Conservation (phyloP, 2,113 vertebrate genomes). For the Malurus melanocephalus region DNA sequence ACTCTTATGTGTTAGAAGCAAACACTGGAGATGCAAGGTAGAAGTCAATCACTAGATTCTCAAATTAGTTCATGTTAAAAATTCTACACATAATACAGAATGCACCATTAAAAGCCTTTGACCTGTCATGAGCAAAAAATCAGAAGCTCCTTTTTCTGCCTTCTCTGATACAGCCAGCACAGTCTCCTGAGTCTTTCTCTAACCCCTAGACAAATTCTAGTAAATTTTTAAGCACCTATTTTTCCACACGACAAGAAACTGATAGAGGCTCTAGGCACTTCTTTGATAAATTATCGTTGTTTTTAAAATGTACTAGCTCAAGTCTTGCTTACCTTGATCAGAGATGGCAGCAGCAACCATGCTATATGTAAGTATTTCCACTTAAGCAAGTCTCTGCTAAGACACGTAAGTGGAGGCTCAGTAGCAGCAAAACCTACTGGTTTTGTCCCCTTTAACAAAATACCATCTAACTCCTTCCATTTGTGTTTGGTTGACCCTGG, state of each 20-base stretch:
- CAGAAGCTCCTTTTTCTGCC: neutral
- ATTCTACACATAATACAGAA: neutral
- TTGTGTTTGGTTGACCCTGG: neutral
- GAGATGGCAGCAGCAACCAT: neutral
- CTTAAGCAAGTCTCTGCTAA: neutral
- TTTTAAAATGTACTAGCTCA: neutral
- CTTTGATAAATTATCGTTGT: neutral
- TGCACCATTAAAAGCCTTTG: neutral
- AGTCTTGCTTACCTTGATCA: accelerated
- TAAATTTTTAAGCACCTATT: neutral
- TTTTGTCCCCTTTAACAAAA: neutral
- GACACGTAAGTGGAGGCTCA: neutral
- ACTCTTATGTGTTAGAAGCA: neutral
- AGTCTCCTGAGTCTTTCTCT: neutral
- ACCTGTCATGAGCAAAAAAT: neutral
- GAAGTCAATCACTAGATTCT: neutral
- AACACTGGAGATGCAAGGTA: neutral
- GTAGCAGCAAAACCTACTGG: neutral
- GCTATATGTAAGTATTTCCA: neutral
- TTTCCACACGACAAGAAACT: neutral
- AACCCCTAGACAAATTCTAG: neutral
- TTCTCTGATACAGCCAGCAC: neutral
- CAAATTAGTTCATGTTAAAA: neutral
- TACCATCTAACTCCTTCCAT: neutral
- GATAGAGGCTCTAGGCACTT: neutral